These are phyloP conservation scores for Rhizomys pruinosus DNA, from an alignment of 2,113 vertebrate genomes.

Conservation along the genomic window DNA sequence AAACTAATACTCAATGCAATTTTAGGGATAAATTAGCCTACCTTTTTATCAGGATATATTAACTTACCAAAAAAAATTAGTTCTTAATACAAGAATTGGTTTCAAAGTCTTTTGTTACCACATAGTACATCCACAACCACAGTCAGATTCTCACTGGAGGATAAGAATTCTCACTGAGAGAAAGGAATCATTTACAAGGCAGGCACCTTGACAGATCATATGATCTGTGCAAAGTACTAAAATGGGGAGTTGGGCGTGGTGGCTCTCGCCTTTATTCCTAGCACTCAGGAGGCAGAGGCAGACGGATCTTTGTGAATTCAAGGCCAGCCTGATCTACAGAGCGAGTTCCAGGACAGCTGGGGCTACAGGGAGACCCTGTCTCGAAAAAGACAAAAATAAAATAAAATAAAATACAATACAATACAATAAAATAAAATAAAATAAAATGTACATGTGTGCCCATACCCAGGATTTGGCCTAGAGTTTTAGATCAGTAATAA, in stretches of 20 bases:
- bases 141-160: neutral
- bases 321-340: too few relatives aligned
- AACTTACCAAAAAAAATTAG: neutral
- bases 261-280: too few relatives aligned
- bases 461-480: neutral
- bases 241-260: too few relatives aligned
- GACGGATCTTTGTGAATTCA: too few relatives aligned
- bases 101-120: neutral
- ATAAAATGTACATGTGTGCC: neutral
- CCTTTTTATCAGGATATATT: neutral
- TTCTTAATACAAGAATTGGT: conserved; percentile 7
- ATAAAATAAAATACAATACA: too few relatives aligned
- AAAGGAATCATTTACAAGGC: neutral
- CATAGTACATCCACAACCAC: neutral
- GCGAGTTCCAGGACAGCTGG: too few relatives aligned
- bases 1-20: neutral
- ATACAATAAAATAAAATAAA: too few relatives aligned
- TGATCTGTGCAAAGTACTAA: neutral
- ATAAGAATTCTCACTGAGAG: neutral
- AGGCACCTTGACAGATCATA: neutral
- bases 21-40: conserved; percentile 13
- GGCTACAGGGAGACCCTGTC: too few relatives aligned
- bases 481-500: conserved; percentile 13
- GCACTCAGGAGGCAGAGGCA: too few relatives aligned
- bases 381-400: too few relatives aligned